Base-by-base conservation (phyloP, 2,113 vertebrate genomes). In the Colossoma macropomum region DNA sequence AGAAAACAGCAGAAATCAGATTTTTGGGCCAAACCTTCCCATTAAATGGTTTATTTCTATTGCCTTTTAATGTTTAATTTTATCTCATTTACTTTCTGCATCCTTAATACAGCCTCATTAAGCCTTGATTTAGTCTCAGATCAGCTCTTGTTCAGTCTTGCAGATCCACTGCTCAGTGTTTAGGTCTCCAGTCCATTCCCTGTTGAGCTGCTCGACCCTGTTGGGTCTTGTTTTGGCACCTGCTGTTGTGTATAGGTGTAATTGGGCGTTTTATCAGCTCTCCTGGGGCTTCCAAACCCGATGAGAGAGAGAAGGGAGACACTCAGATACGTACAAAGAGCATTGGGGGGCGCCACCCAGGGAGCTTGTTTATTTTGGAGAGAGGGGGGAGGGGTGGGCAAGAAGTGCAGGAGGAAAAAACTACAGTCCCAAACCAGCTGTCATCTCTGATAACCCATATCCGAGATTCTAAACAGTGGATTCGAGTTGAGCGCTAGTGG, bases 161-260 rank as follows among this genome's bases (percentile, higher is more conserved):
- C 25, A 11, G 17, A n/a, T 50, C 50, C 73, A 23, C 16, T 34
- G 50, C 25, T 28, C 16, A 28, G 25, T 13, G 4, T 25, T 25
- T 10, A 48, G 21, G 38, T 73, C 9, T 56, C 12, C 60, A 28
- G 27, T 25, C 8, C 1, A 13, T 54, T 32, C 68, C 54, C n/a
- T 74, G 70, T 25, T 74, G 45, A 5, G 28, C 25, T 59, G 38
- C 6, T 12, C 23, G 10, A 25, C 6, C 63, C 30, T 66, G 28
- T 74, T 73, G 68, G 85, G 78, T 89, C 72, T 82, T 87, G 90
- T 85, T 5, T 87, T 77, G 23, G 28, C 63, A 54, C 2, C 10
- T 74, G 34, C 66, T 69, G 38, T 74, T 83, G 50, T 50, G 38
- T 63, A 19, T 75, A 75, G 38, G 52, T 70, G 62, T 59, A 81